phyloP scores from a whole-genome alignment of 2,888 invertebrate species.

The Drosophila gaucha region DNA sequence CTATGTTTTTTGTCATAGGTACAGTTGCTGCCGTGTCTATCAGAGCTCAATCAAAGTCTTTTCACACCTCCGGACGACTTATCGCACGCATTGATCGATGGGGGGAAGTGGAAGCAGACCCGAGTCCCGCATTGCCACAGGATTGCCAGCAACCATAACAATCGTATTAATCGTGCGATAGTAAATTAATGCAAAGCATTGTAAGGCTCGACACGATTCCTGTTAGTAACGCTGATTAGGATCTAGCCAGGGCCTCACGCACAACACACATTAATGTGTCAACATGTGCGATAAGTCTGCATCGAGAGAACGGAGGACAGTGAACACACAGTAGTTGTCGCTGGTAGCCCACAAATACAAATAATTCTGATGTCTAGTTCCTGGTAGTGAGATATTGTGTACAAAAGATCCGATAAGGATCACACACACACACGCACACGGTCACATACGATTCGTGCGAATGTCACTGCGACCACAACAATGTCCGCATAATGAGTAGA shows the following conservation, averaged over 20 bases:
- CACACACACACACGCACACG: conserved; percentile 41
- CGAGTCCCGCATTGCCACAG: conserved; percentile 37
- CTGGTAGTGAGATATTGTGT: conserved; percentile 59
- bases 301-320: conserved; percentile 3
- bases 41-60: conserved; percentile 62
- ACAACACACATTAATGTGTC: conserved; percentile 78
- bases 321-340: conserved; percentile 53
- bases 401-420: conserved; percentile 58
- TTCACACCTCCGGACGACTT: conserved; percentile 67
- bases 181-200: conserved; percentile 73
- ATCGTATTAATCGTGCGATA: conserved; percentile 66
- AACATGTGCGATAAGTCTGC: conserved; percentile 67
- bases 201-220: conserved; percentile 71
- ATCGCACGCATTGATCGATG: conserved; percentile 63
- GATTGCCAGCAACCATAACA: conserved; percentile 48
- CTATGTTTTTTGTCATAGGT: conserved; percentile 12
- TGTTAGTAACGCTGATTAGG: conserved; percentile 78
- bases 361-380: conserved; percentile 70
- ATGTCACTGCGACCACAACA: conserved; percentile 75
- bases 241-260: conserved; percentile 71
- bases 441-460: conserved; percentile 60
- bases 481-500: conserved; percentile 75
- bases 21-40: conserved; percentile 50
- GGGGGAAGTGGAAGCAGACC: conserved; percentile 52
- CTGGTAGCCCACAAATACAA: conserved; percentile 36